phyloP scores from a whole-genome alignment of 2,888 invertebrate species.

The Gonocerus acuteangulatus region DNA sequence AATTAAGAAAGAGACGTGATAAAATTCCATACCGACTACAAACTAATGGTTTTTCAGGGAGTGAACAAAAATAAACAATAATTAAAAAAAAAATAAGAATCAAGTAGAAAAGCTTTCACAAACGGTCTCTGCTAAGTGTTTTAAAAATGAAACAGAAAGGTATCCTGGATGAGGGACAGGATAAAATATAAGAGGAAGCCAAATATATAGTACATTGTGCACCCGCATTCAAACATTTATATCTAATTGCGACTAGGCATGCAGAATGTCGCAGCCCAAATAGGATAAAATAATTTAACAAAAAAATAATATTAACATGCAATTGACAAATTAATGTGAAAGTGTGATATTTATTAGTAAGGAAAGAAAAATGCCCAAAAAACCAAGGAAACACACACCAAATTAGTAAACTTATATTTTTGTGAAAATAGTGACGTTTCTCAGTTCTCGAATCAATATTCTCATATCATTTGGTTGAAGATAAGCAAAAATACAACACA shows the following conservation, averaged over 20 bases:
- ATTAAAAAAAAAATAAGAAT: slow-evolving; percentile 13
- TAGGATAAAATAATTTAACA: too few relatives aligned
- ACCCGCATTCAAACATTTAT: slow-evolving; percentile 35
- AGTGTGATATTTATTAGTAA: neutral
- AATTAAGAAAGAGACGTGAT: slow-evolving; percentile 20
- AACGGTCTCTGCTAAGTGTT: slow-evolving; percentile 38
- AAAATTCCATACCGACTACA: slow-evolving; percentile 5
- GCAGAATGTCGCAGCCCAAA: slow-evolving; percentile 10
- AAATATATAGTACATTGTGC: slow-evolving; percentile 34
- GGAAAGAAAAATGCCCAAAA: neutral
- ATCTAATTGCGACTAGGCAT: slow-evolving; percentile 18
- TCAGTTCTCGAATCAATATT: too few relatives aligned
- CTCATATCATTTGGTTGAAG: too few relatives aligned
- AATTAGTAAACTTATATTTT: neutral
- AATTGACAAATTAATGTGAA: slow-evolving; percentile 2
- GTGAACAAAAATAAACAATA: slow-evolving; percentile 30
- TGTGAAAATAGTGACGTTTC: neutral
- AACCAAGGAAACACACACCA: neutral
- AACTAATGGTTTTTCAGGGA: slow-evolving; percentile 21
- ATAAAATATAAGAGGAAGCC: slow-evolving; percentile 27
- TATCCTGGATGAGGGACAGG: slow-evolving; percentile 27
- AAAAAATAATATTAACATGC: slow-evolving; percentile 13
- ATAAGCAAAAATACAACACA: neutral
- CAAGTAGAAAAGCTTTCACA: slow-evolving; percentile 38
- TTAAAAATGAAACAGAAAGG: slow-evolving; percentile 29